Base-by-base conservation (phyloP, 2,888 invertebrate genomes). In the Neoaliturus tenellus region DNA sequence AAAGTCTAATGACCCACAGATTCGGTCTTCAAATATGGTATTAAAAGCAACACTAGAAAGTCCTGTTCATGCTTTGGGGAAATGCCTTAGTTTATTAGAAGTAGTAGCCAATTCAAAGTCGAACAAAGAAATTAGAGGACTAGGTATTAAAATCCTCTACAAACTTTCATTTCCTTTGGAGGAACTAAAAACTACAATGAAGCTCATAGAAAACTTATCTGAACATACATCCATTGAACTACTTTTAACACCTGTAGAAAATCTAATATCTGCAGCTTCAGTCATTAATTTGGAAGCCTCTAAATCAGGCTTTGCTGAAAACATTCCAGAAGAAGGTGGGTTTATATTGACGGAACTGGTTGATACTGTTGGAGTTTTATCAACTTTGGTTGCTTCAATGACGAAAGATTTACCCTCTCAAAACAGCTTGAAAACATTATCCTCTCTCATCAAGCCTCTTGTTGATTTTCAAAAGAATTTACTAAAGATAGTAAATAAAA, bases 121-220 rank as follows among this genome's bases (percentile, higher is more conserved):
- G 17, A 84, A 85, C 51, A 81, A 75, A 75, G 85, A 86, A 41
- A 85, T 86, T 5, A 80, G 86, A 23, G 85, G 86, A 31, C 83
- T 86, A 20, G 86, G 86, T 12, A 86, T 86, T 71, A 85, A 86
- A 23, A 83, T 85, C 23, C 62, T 87, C 4, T 87, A 87, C 78
- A 87, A 86, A 83, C 84, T 87, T 33, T 82, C 87, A 23, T 86
- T 85, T 55, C 87, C 87, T 17, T 87, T 87, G 81, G 87, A 87
- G 28, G 87, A 88, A 81, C 81, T 88, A 28, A 85, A 87, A 69
- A 88, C 87, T n/a, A 87, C 87, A 2, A 81, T 88, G 8, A 87
- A 86, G 82, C 84, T 88, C 5, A 85, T 87, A 10, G 87, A 87
- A 85, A 87, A 88, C 81, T 81, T 87, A 20, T 88, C 88, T 20